Percentiles rank a stretch among this genome's conserved stretches.
Evolutionary conservation across 92 coral and sea anemone species (phyloP).

Genomic region (Anthopleura xanthogrammica): DNA sequence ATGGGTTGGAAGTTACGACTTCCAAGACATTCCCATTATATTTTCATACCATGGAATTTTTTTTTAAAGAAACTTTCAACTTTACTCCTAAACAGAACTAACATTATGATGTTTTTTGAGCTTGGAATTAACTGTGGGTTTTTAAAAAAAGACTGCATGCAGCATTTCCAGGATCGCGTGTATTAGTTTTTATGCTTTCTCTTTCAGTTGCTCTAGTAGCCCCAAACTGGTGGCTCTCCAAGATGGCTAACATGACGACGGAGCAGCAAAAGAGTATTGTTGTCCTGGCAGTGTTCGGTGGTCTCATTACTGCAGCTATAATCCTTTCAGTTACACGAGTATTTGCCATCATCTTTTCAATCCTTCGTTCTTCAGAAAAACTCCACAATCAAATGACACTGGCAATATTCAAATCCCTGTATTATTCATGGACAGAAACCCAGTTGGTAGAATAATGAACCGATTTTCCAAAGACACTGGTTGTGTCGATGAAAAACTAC

Average conservation of each 20-base stretch:
- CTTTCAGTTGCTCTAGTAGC: constrained; percentile 22
- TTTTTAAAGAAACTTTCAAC: no score
- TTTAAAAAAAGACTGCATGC: no score
- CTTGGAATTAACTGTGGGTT: no score
- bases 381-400: constrained; percentile 42
- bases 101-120: no score
- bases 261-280: constrained; percentile 4
- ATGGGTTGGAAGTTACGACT: no score
- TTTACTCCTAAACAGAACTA: no score
- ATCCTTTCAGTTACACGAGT: constrained; percentile 22
- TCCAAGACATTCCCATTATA: no score
- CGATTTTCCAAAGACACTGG: constrained; percentile 31
- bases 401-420: constrained; percentile 48
- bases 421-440: constrained; percentile 49
- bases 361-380: constrained; percentile 41
- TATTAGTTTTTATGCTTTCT: not conserved
- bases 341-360: constrained; percentile 24
- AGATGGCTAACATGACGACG: constrained; percentile 17
- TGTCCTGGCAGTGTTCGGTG: constrained; percentile 25
- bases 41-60: no score
- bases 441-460: constrained; percentile 42
- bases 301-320: constrained; percentile 29
- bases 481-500: constrained; percentile 2
- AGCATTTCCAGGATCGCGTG: not conserved
- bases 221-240: constrained; percentile 34